Percentiles rank a stretch among this genome's conserved stretches.
phyloP scores from a whole-genome alignment of 2,888 invertebrate species.

The Drosophila monieri region DNA sequence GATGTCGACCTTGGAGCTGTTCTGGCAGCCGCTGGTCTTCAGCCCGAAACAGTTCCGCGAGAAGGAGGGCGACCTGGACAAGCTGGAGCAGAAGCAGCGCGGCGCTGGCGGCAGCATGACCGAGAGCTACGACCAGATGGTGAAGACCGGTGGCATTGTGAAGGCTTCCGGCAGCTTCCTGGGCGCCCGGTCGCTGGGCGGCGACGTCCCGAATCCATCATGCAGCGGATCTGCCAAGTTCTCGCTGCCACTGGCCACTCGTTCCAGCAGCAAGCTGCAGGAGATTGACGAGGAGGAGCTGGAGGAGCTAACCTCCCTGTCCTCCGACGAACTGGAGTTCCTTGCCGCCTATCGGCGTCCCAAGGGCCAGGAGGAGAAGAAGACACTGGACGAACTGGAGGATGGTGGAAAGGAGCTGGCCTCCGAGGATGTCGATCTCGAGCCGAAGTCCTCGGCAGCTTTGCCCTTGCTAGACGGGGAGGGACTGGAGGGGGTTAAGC shows the following conservation, averaged over 20 bases:
- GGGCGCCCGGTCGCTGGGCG: background rate
- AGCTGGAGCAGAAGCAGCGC: constrained; percentile 42
- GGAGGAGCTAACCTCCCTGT: constrained; percentile 28
- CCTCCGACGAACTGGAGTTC: constrained; percentile 55
- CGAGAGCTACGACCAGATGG: constrained; percentile 38
- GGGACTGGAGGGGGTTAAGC: background rate
- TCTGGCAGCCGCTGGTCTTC: constrained; percentile 60
- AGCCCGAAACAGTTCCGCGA: constrained; percentile 56
- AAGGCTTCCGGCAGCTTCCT: background rate
- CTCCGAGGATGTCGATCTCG: background rate
- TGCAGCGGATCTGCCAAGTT: constrained; percentile 6
- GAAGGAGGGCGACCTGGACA: constrained; percentile 53
- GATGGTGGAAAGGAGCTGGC: background rate
- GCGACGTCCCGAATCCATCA: background rate
- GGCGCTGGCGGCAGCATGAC: constrained; percentile 27
- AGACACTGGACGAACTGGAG: background rate
- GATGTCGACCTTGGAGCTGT: constrained; percentile 56
- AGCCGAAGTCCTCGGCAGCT: background rate
- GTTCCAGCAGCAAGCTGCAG: background rate
- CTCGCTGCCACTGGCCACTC: background rate
- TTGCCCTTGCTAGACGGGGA: background rate
- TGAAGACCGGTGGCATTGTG: constrained; percentile 11
- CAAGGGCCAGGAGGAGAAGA: constrained; percentile 16
- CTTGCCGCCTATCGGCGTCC: constrained; percentile 39
- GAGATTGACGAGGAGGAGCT: constrained; percentile 18